Percentiles rank a stretch among this genome's conserved stretches.
Evolutionary conservation across 2,888 invertebrate genomes (phyloP).

Genomic region (Phoenoteleia sp.): DNA sequence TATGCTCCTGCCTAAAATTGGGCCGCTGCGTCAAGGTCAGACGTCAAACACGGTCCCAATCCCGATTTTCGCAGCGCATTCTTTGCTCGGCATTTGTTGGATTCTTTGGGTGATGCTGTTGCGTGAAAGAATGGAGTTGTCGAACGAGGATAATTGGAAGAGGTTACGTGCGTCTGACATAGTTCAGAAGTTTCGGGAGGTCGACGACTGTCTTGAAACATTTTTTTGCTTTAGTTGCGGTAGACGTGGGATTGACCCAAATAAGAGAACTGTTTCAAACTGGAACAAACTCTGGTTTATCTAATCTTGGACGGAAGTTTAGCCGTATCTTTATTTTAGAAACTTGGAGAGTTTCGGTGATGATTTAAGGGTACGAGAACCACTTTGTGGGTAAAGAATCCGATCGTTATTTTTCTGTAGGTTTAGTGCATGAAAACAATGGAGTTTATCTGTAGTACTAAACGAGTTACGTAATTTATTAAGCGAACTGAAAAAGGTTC

Average conservation of each 20-base stretch:
- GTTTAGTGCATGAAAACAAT: no score
- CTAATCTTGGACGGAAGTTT: background rate
- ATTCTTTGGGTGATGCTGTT: constrained; percentile 2
- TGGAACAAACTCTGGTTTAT: background rate
- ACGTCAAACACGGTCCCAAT: constrained; percentile 10
- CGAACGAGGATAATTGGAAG: background rate
- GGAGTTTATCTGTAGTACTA: no score
- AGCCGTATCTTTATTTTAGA: no score
- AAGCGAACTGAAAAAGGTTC: no score
- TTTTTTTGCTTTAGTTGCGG: background rate
- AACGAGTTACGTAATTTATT: no score
- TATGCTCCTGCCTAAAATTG: no score
- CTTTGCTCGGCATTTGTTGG: constrained; percentile 6
- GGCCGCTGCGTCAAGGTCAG: constrained; percentile 45
- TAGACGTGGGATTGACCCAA: background rate
- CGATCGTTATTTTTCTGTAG: no score
- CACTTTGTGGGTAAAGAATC: no score
- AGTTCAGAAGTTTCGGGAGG: background rate
- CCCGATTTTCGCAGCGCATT: constrained; percentile 27
- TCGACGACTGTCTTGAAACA: background rate
- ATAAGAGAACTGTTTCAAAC: background rate
- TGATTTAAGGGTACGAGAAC: no score
- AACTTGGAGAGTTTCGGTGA: no score
- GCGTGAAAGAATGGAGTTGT: background rate
- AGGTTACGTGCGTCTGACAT: background rate